Percentiles rank a stretch among this genome's conserved stretches.
Evolutionary conservation across 2,888 invertebrate genomes (phyloP).

Genomic region (Leptopterna dolabrata): DNA sequence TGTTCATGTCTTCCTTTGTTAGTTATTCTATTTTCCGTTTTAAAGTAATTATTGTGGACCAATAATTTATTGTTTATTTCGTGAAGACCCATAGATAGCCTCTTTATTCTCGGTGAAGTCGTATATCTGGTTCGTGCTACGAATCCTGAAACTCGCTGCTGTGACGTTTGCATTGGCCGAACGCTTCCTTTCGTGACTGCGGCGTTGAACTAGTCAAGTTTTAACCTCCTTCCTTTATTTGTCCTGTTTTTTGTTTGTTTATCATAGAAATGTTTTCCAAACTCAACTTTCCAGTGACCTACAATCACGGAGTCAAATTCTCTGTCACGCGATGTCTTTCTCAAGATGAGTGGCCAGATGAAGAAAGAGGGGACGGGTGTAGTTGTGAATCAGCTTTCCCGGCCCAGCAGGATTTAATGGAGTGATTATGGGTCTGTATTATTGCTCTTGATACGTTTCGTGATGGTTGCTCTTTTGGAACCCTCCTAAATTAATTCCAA

Average conservation of each 20-base stretch:
- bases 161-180: neutral
- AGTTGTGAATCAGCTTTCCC: neutral
- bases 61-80: too few relatives aligned
- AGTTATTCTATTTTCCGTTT: too few relatives aligned
- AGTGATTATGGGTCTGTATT: constrained; percentile 42
- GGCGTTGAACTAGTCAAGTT: neutral
- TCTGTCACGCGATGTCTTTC: constrained; percentile 39
- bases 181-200: constrained; percentile 4
- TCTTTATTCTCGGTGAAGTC: too few relatives aligned
- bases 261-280: neutral
- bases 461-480: constrained; percentile 29
- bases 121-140: too few relatives aligned
- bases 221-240: neutral
- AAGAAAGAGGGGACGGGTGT: neutral
- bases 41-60: too few relatives aligned
- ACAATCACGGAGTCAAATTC: neutral
- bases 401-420: constrained; percentile 28
- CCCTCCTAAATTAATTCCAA: constrained; percentile 41
- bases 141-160: too few relatives aligned
- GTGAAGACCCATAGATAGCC: too few relatives aligned
- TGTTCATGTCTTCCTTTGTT: too few relatives aligned
- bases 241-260: neutral
- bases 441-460: constrained; percentile 48
- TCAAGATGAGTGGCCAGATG: neutral
- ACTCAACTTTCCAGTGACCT: constrained; percentile 9